A percentile compares a stretch with the other conserved stretches of the same genome.
phyloP scores from a whole-genome alignment of 2,888 invertebrate genomes.

The Latrodectus hesperus region DNA sequence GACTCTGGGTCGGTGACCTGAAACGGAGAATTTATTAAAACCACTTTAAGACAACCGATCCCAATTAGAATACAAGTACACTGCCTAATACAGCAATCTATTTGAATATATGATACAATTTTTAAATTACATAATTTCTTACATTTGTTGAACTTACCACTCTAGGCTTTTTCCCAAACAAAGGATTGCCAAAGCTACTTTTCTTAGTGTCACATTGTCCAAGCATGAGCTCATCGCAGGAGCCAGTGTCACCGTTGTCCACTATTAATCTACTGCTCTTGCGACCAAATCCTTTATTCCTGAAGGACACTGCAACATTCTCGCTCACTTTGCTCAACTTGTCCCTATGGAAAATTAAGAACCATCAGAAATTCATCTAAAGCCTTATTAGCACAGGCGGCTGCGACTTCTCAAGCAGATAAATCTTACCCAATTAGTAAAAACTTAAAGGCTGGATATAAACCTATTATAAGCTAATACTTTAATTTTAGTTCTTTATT shows the following conservation, averaged over 20 bases:
- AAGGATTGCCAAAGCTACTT: conserved; percentile 32
- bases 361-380: background rate
- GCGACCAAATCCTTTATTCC: conserved; percentile 41
- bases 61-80: background rate
- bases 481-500: too few relatives aligned
- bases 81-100: too few relatives aligned
- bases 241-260: conserved; percentile 50
- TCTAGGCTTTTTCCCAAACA: conserved; percentile 33
- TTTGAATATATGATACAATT: too few relatives aligned
- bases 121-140: too few relatives aligned
- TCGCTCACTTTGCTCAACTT: conserved; percentile 34
- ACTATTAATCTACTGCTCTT: conserved; percentile 25
- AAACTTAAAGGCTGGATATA: too few relatives aligned
- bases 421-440: too few relatives aligned
- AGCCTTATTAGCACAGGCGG: background rate
- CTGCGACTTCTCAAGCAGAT: background rate
- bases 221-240: conserved; percentile 51
- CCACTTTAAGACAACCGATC: background rate
- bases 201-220: conserved; percentile 19
- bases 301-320: conserved; percentile 56
- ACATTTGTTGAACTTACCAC: conserved; percentile 22
- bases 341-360: conserved; percentile 19
- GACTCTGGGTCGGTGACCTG: conserved; percentile 36
- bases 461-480: too few relatives aligned
- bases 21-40: background rate